phyloP scores from a whole-genome alignment of 2,797 vertebrate genomes.

The Peromyscus eremicus region DNA sequence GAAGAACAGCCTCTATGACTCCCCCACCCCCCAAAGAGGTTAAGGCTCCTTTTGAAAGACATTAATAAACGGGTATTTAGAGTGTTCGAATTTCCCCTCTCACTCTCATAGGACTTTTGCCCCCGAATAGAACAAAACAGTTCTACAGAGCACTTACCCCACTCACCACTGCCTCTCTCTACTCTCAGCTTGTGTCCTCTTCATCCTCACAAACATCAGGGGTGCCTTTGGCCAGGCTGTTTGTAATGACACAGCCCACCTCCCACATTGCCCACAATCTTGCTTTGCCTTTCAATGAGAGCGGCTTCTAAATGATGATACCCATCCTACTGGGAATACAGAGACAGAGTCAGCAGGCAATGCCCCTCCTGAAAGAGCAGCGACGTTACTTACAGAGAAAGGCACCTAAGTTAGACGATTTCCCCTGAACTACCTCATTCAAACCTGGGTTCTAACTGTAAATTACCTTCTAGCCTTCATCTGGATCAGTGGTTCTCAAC shows the following conservation, averaged over 20 bases:
- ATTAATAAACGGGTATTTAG: background rate
- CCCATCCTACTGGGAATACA: background rate
- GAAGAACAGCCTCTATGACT: background rate
- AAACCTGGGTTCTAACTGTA: background rate
- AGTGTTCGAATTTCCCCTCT: background rate
- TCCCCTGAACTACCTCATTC: background rate
- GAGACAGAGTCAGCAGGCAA: background rate
- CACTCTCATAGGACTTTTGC: background rate
- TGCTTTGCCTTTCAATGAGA: background rate
- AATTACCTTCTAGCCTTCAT: background rate
- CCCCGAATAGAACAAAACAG: background rate
- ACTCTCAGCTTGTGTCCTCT: background rate
- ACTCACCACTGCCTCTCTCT: background rate
- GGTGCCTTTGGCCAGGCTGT: background rate
- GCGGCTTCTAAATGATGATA: background rate
- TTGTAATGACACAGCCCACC: background rate
- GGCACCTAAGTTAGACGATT: background rate
- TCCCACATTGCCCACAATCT: background rate
- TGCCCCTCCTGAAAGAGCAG: background rate
- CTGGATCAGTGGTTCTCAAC: background rate
- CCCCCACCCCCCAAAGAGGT: background rate
- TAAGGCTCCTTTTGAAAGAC: conserved; percentile 13
- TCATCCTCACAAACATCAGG: background rate
- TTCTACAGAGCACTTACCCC: background rate
- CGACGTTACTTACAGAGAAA: background rate